Conservation (phyloP, 64 coral and sea anemone genomes). For the Pocillopora damicornis region DNA sequence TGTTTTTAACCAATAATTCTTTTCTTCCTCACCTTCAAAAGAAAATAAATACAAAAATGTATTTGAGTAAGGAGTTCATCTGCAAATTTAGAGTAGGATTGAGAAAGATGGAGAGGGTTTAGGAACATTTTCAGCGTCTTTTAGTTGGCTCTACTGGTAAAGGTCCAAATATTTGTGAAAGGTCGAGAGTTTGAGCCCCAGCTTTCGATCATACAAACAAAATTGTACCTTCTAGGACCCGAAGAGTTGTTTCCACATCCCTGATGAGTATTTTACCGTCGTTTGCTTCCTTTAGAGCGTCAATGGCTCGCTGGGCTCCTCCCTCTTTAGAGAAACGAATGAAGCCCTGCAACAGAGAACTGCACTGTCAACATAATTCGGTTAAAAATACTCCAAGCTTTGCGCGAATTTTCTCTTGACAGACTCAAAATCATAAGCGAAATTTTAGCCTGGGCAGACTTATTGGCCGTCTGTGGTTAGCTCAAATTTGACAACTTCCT, state of each 20-base stretch:
- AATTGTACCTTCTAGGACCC: slow-evolving; percentile 69
- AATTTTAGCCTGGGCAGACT: no score
- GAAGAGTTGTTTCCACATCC: slow-evolving; percentile 49
- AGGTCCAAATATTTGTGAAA: no score
- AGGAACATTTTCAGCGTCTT: no score
- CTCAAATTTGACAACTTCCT: no score
- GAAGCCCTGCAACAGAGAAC: slow-evolving; percentile 43
- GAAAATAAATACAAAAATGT: neutral
- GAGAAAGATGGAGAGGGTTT: no score
- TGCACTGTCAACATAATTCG: neutral
- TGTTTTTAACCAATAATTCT: slow-evolving; percentile 28
- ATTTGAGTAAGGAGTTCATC: neutral
- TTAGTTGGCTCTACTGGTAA: no score
- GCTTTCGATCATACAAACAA: no score
- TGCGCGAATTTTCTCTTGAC: no score
- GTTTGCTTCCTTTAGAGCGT: slow-evolving; percentile 69
- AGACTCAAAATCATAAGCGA: no score
- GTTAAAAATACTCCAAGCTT: neutral
- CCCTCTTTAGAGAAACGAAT: slow-evolving; percentile 71
- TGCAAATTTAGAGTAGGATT: no score
- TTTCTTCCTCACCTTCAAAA: slow-evolving; percentile 52
- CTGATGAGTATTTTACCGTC: slow-evolving; percentile 70
- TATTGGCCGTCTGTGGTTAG: no score
- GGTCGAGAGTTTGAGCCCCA: no score
- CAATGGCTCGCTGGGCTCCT: slow-evolving; percentile 71